Conservation (phyloP, 2,797 vertebrate species). For the Gastrophryne carolinensis region DNA sequence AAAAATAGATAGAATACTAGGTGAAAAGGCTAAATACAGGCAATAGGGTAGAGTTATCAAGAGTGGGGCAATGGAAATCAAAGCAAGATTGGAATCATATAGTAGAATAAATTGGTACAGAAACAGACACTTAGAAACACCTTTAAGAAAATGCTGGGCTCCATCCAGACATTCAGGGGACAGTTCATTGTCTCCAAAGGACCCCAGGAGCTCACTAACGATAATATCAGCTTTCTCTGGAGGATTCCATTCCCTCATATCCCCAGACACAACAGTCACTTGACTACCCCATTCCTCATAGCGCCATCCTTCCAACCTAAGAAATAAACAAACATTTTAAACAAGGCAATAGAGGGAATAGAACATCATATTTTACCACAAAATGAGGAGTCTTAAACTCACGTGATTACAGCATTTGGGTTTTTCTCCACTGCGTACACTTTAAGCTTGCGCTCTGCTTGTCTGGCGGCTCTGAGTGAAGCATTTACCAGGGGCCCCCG, state of each 20-base stretch:
- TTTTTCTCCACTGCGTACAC: constrained; percentile 93
- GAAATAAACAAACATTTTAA: not conserved
- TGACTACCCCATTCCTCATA: constrained; percentile 95
- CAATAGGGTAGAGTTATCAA: not conserved
- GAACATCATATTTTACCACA: not conserved
- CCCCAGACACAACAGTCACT: constrained; percentile 86
- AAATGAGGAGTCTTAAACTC: constrained; percentile 56
- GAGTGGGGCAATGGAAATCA: no score
- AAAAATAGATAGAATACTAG: not conserved
- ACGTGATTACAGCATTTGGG: constrained; percentile 91
- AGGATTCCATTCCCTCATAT: constrained; percentile 89
- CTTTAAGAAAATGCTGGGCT: constrained; percentile 89
- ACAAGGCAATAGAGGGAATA: not conserved
- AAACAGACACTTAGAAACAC: no score
- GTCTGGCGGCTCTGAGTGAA: constrained; percentile 82
- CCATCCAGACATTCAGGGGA: constrained; percentile 91
- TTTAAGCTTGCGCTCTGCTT: constrained; percentile 79
- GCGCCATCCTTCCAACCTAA: constrained; percentile 88
- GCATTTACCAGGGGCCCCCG: constrained; percentile 89
- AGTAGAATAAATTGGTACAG: no score
- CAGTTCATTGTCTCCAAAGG: constrained; percentile 91
- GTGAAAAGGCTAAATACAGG: not conserved
- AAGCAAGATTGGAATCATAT: no score
- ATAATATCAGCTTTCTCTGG: constrained; percentile 91
- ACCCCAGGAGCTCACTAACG: constrained; percentile 90